These are phyloP conservation scores for Hephaestus fuliginosus DNA, from an alignment of 2,797 vertebrate genomes.

Conservation along the genomic window DNA sequence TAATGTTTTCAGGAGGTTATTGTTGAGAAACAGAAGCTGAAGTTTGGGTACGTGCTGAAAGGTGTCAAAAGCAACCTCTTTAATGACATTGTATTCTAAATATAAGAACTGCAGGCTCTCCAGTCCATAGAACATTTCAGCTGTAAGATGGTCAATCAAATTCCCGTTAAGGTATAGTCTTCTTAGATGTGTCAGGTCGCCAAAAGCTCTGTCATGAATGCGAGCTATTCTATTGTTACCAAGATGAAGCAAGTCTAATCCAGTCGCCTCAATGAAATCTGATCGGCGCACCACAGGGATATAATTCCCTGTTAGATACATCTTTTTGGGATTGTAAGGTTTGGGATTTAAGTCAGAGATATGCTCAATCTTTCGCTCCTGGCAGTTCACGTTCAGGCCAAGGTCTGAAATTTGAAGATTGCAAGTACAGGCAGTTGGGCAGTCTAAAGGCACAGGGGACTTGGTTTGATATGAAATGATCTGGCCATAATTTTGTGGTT, in stretches of 20 bases:
- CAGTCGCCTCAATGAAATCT: conserved; percentile 93
- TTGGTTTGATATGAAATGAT: conserved; percentile 98
- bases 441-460: conserved; percentile 98
- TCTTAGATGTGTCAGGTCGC: conserved; percentile 91
- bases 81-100: conserved; percentile 96
- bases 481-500: conserved; percentile 93
- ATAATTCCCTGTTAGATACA: conserved; percentile 97
- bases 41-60: conserved; percentile 94
- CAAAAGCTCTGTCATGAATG: conserved; percentile 94
- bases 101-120: conserved; percentile 96
- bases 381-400: conserved; percentile 98
- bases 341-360: conserved; percentile 95
- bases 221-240: conserved; percentile 95
- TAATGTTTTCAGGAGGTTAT: conserved; percentile 94
- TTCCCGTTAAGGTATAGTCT: conserved; percentile 97
- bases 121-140: conserved; percentile 92
- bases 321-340: conserved; percentile 98
- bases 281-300: conserved; percentile 91
- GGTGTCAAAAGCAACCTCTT: conserved; percentile 90
- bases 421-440: conserved; percentile 95
- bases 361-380: conserved; percentile 95
- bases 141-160: conserved; percentile 91
- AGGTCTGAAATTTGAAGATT: conserved; percentile 98
- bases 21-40: conserved; percentile 97
- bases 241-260: conserved; percentile 95